Evolutionary conservation across 2,888 invertebrate genomes (phyloP).

Genomic region (Trisateles emortualis): DNA sequence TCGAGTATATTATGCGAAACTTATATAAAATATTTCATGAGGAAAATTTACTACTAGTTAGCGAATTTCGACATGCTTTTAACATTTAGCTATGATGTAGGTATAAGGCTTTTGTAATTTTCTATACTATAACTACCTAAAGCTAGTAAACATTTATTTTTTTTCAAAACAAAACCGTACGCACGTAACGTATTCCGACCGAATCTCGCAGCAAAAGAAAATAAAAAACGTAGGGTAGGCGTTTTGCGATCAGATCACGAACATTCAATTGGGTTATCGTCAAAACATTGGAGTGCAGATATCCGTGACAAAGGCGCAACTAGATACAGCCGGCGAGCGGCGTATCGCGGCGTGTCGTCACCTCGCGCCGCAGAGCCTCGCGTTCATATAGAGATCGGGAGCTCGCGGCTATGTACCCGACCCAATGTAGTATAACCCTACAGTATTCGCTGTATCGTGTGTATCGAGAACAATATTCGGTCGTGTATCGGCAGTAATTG

Average conservation of each 20-base stretch:
- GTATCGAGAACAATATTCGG: constrained; percentile 78
- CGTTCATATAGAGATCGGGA: constrained; percentile 38
- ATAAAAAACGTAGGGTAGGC: constrained; percentile 33
- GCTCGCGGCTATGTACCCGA: constrained; percentile 31
- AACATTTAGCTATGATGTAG: constrained; percentile 3
- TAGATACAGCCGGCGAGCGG: constrained; percentile 29
- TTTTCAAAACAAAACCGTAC: constrained; percentile 12
- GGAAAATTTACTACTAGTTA: constrained; percentile 8
- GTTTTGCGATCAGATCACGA: constrained; percentile 43
- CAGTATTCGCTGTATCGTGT: constrained; percentile 47
- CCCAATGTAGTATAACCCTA: constrained; percentile 35
- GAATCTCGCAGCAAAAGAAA: constrained; percentile 30
- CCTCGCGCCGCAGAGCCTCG: constrained; percentile 21
- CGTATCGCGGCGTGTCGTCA: constrained; percentile 24
- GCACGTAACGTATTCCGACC: constrained; percentile 23
- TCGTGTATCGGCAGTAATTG: constrained; percentile 80
- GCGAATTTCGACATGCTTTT: constrained; percentile 2
- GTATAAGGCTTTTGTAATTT: background rate
- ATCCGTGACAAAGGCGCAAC: constrained; percentile 50
- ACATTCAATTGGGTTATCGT: constrained; percentile 53
- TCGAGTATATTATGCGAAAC: background rate
- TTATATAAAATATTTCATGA: constrained; percentile 2
- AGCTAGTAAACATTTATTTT: constrained; percentile 1
- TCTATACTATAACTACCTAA: too few relatives aligned
- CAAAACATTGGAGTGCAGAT: constrained; percentile 53